Base-by-base conservation (phyloP, 2,113 vertebrate genomes). In the Boleophthalmus pectinirostris region DNA sequence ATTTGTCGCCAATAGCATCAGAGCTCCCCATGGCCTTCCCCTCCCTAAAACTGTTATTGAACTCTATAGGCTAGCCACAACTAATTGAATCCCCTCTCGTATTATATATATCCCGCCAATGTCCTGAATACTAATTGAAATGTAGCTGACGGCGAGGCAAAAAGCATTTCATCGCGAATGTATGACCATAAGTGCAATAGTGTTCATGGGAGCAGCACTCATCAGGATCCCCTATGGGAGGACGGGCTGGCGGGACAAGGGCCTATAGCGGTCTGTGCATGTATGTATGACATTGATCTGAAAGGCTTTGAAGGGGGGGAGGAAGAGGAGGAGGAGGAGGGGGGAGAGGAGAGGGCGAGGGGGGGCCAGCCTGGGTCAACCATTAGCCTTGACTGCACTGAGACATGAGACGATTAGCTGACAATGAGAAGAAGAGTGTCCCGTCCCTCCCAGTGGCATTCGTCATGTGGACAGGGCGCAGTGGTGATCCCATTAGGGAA, bases 401-500 rank as follows among this genome's bases (percentile, higher is more conserved):
- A 63, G 66, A 79, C 54, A 65, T 53, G 0, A 51, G 68, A 76
- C 57, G 69, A 87, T 89, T 87, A 87, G 72, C 83, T 71, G 79
- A 74, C 80, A 80, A 73, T 70, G 75, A 78, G 71, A 78, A 77
- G 87, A 84, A 9, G 73, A 87, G 83, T 71, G 73, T 38, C 77
- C 72, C 13, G 70, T 86, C 79, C 81, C 70, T 72, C 84, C 43
- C 73, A 51, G 51, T 12, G 33, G 76, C 69, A 81, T 90, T 43
- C 74, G 82, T 90, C 85, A 87, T 64, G 70, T 54, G 47, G 81
- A 83, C 79, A 25, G 75, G 80, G 78, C 70, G 78, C 85, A 80
- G 81, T 90, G 76, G 79, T 38, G 25, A 81, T 53, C 77, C 81
- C 88, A 90, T 91, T 90, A 90, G 79, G 72, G 83, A 80, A 85